Evolutionary conservation across 2,797 vertebrate species (phyloP).

Genomic region (Danio aesculapii): DNA sequence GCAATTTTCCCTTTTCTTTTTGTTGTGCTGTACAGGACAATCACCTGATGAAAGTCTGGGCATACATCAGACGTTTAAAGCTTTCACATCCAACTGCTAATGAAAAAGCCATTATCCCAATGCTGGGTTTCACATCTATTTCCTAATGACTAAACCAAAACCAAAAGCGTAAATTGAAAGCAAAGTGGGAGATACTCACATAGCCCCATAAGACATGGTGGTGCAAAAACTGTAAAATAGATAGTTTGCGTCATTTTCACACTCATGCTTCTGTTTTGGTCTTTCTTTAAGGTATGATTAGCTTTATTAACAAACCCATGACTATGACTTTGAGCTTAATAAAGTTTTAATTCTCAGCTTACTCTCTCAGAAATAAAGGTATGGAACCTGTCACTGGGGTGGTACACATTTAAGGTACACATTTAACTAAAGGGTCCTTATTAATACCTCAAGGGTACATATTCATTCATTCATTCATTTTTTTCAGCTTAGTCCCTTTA

Average conservation of each 20-base stretch:
- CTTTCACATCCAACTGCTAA: constrained; percentile 49
- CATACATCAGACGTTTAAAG: constrained; percentile 53
- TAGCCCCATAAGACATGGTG: not conserved
- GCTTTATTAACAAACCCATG: too few relatives aligned
- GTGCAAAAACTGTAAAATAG: not conserved
- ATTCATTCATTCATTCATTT: too few relatives aligned
- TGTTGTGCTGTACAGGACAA: constrained; percentile 53
- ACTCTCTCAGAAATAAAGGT: too few relatives aligned
- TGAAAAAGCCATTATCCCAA: constrained; percentile 53
- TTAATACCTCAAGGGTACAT: too few relatives aligned
- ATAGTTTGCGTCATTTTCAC: not conserved
- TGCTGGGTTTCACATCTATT: constrained; percentile 49
- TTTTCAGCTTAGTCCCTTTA: too few relatives aligned
- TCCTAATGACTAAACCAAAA: constrained; percentile 40
- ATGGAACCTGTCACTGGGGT: too few relatives aligned
- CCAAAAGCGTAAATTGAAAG: constrained; percentile 28
- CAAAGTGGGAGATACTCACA: not conserved
- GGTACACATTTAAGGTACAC: too few relatives aligned
- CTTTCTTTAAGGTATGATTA: too few relatives aligned
- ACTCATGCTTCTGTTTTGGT: not conserved
- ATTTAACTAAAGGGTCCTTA: too few relatives aligned
- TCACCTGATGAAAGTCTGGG: constrained; percentile 60
- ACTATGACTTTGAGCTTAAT: too few relatives aligned
- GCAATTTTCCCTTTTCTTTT: constrained; percentile 58
- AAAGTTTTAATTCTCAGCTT: too few relatives aligned